phyloP scores from a whole-genome alignment of 2,888 invertebrate genomes.

The Lordiphosa andalusiaca region DNA sequence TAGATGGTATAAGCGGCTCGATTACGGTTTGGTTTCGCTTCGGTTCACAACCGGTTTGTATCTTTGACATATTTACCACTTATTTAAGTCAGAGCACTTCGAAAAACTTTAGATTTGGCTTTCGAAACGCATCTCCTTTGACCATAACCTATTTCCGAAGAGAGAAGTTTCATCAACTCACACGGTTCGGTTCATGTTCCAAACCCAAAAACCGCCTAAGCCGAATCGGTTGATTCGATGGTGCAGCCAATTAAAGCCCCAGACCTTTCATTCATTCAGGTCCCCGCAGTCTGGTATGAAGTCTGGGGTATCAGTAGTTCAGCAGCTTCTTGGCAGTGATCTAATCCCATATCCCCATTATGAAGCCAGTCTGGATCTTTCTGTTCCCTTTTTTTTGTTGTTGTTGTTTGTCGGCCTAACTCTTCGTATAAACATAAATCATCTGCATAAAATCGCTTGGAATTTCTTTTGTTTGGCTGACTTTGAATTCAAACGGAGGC shows the following conservation, averaged over 20 bases:
- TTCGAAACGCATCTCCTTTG: no score
- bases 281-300: no score
- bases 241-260: slow-evolving; percentile 4
- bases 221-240: not conserved
- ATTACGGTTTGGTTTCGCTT: no score
- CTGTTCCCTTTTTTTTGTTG: slow-evolving; percentile 20
- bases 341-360: slow-evolving; percentile 9
- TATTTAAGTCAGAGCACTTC: no score
- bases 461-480: slow-evolving; percentile 67
- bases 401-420: slow-evolving; percentile 23
- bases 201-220: not conserved
- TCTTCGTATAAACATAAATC: slow-evolving; percentile 65
- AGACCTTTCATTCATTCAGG: no score
- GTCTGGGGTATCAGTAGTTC: no score
- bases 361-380: not conserved
- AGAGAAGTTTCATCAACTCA: not conserved
- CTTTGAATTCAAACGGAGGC: slow-evolving; percentile 23
- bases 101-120: no score
- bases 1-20: no score
- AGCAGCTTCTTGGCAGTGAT: not conserved
- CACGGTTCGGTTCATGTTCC: not conserved
- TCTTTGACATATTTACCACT: no score
- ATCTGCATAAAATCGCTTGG: slow-evolving; percentile 73
- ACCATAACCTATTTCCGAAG: no score
- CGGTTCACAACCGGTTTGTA: no score